These are phyloP conservation scores for Lasioglossum morio DNA, from an alignment of 2,888 invertebrate genomes.

Conservation along the genomic window DNA sequence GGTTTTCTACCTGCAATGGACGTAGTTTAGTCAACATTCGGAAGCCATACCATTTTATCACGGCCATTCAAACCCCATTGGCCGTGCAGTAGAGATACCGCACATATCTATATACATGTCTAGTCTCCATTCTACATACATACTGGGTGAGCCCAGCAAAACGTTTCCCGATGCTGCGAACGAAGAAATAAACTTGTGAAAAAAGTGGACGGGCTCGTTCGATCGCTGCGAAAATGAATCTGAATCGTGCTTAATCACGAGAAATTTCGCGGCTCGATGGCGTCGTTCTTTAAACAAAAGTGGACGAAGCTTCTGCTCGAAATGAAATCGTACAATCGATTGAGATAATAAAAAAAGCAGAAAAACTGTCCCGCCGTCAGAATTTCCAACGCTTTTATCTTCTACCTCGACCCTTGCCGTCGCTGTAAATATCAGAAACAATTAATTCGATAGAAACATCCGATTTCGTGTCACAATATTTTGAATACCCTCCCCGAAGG, in stretches of 20 bases:
- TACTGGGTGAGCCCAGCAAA: slow-evolving; percentile 75
- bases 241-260: slow-evolving; percentile 1
- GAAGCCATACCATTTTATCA: slow-evolving; percentile 85
- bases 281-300: background rate
- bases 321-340: background rate
- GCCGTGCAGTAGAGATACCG: slow-evolving; percentile 84
- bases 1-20: slow-evolving; percentile 84
- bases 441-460: background rate
- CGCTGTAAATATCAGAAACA: background rate
- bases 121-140: slow-evolving; percentile 75
- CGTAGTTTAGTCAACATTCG: slow-evolving; percentile 85
- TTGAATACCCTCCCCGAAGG: background rate
- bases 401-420: background rate
- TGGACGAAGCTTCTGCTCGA: background rate
- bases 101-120: slow-evolving; percentile 82
- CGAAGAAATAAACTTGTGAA: slow-evolving; percentile 54
- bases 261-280: background rate
- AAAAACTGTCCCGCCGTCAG: background rate
- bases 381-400: background rate
- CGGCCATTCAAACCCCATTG: slow-evolving; percentile 84
- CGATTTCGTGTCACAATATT: background rate
- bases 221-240: slow-evolving; percentile 22
- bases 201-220: slow-evolving; percentile 19
- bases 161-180: slow-evolving; percentile 34
- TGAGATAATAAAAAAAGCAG: background rate